Evolutionary conservation across 2,113 vertebrate species (phyloP).

Genomic region (Azemiops feae): DNA sequence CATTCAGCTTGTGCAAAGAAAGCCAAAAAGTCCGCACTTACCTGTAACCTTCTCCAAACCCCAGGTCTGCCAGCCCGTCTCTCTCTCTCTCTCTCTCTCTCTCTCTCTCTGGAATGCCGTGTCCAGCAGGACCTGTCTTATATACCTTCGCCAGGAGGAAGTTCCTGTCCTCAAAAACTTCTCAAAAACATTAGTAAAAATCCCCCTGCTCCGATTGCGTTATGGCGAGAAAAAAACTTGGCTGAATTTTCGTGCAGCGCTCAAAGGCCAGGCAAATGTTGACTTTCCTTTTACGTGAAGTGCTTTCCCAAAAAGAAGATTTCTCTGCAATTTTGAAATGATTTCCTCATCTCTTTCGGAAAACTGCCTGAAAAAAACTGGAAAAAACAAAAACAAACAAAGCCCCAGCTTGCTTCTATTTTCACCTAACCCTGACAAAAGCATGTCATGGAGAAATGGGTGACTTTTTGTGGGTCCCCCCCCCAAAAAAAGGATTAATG

Average conservation of each 20-base stretch:
- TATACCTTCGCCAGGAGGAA: background rate
- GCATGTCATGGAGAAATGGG: too few species aligned
- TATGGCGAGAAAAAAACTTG: background rate
- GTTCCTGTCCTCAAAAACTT: background rate
- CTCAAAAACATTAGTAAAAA: background rate
- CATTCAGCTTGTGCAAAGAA: too few species aligned
- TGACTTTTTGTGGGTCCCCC: too few species aligned
- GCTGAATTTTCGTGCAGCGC: background rate
- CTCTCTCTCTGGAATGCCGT: background rate
- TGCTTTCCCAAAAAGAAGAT: background rate
- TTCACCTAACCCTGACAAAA: too few species aligned
- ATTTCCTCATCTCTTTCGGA: background rate
- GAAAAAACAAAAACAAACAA: too few species aligned
- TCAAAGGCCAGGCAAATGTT: background rate
- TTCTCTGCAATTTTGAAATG: background rate
- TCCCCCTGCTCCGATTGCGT: background rate
- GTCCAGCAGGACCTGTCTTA: accelerated
- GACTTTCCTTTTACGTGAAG: background rate
- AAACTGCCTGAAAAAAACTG: background rate
- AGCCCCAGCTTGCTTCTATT: too few species aligned
- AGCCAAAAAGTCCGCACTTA: background rate
- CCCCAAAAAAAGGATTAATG: too few species aligned
- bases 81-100: background rate
- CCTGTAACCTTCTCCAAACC: background rate
- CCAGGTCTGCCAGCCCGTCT: background rate